Percentiles rank a stretch among this genome's conserved stretches.
phyloP scores from a whole-genome alignment of 2,888 invertebrate genomes.

The Ganaspis brasiliensis region DNA sequence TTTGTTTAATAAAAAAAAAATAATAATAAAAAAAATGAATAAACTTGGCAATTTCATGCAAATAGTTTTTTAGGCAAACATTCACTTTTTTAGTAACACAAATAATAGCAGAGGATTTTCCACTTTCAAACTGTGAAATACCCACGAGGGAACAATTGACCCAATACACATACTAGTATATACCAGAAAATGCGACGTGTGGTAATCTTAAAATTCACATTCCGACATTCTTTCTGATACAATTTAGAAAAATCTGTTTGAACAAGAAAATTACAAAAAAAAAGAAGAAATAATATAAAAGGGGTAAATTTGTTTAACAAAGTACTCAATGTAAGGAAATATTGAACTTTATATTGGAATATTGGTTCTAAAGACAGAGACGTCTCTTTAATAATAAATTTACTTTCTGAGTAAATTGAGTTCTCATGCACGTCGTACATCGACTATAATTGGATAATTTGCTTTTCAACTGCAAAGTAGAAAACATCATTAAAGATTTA shows the following conservation, averaged over 20 bases:
- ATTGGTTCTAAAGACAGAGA: not conserved
- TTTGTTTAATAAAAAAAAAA: too few species aligned
- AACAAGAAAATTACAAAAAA: too few species aligned
- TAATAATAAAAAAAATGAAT: not conserved
- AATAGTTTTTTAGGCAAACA: not conserved
- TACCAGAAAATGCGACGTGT: too few species aligned
- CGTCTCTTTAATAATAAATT: slow-evolving; percentile 11
- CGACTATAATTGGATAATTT: slow-evolving; percentile 6
- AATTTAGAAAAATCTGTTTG: too few species aligned
- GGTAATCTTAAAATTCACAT: too few species aligned
- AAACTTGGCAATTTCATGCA: slow-evolving; percentile 7
- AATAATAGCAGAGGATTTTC: not conserved
- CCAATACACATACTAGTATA: too few species aligned
- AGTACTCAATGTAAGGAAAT: too few species aligned
- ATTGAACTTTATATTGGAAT: not conserved
- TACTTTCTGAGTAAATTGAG: slow-evolving; percentile 13
- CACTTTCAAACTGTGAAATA: slow-evolving; percentile 1
- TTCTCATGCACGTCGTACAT: not conserved
- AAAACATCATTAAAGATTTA: slow-evolving; percentile 24
- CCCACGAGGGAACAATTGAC: not conserved
- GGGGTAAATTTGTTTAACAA: too few species aligned
- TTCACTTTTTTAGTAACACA: not conserved
- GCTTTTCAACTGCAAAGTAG: slow-evolving; percentile 18
- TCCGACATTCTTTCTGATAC: too few species aligned
- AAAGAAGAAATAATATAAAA: too few species aligned